phyloP scores from a whole-genome alignment of 2,113 vertebrate species.

The Drymodes brunneopygia region DNA sequence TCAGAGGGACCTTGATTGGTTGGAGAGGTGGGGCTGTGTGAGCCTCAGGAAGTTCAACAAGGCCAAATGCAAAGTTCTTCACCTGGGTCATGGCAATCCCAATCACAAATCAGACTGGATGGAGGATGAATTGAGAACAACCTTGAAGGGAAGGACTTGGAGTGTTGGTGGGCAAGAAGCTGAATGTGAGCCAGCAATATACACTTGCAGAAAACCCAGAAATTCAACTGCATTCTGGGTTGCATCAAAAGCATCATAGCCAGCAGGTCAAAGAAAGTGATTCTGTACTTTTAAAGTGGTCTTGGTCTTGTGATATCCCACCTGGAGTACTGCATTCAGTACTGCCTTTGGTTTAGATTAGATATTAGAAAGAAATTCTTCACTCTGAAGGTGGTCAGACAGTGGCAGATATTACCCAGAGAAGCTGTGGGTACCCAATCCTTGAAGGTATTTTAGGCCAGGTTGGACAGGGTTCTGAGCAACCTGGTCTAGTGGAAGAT shows the following conservation, averaged over 20 bases:
- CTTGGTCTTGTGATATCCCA: fast-evolving
- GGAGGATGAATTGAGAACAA: neutral
- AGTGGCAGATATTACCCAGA: neutral
- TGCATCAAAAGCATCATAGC: fast-evolving
- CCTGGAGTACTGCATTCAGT: neutral
- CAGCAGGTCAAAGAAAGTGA: neutral
- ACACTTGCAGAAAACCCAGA: neutral
- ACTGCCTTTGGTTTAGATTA: neutral
- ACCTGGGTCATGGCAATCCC: neutral
- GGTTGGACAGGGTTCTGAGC: neutral
- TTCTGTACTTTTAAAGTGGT: neutral
- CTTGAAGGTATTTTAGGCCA: neutral
- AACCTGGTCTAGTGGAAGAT: neutral
- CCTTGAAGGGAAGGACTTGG: neutral
- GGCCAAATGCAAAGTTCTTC: neutral
- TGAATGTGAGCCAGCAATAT: neutral
- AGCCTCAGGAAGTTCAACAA: neutral
- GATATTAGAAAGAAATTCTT: neutral
- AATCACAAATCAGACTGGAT: neutral
- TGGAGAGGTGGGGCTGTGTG: neutral
- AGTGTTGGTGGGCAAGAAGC: neutral
- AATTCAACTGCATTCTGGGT: neutral
- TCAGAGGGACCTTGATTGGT: no score
- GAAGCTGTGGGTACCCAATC: neutral
- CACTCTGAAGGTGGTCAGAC: neutral